A percentile compares a stretch with the other conserved stretches of the same genome.
phyloP scores from a whole-genome alignment of 23 tunicate species.

The Halocynthia roretzi region DNA sequence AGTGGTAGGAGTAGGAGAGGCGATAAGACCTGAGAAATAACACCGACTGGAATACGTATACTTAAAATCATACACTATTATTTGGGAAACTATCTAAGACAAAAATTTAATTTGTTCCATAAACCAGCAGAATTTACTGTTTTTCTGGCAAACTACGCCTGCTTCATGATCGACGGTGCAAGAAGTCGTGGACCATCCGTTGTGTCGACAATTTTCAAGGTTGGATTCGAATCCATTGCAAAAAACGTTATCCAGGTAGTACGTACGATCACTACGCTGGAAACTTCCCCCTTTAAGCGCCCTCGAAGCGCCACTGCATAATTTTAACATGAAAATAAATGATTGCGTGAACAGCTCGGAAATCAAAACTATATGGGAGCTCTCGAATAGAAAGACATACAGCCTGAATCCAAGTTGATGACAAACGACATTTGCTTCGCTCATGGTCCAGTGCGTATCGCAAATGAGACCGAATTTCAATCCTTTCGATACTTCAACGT shows the following conservation, averaged over 20 bases:
- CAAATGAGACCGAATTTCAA: slow-evolving; percentile 59
- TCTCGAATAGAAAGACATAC: neutral
- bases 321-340: neutral
- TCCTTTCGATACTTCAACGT: slow-evolving; percentile 27
- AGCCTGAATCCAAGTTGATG: slow-evolving; percentile 66
- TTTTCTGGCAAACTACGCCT: slow-evolving; percentile 60
- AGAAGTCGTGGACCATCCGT: slow-evolving; percentile 29
- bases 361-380: neutral
- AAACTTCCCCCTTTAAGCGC: slow-evolving; percentile 41
- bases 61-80: neutral
- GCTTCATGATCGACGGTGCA: slow-evolving; percentile 79
- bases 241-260: slow-evolving; percentile 43
- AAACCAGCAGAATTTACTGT: slow-evolving; percentile 12
- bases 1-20: slow-evolving; percentile 29
- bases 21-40: slow-evolving; percentile 10
- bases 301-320: slow-evolving; percentile 34
- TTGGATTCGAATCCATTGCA: slow-evolving; percentile 52
- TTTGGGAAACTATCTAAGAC: neutral
- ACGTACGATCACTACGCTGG: slow-evolving; percentile 20
- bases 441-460: slow-evolving; percentile 60
- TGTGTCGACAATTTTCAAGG: slow-evolving; percentile 52
- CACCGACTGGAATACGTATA: neutral
- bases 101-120: neutral
- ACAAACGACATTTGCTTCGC: slow-evolving; percentile 80
- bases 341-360: neutral